Percentiles rank a stretch among this genome's conserved stretches.
Evolutionary conservation across 2,888 invertebrate species (phyloP).

Genomic region (Diplazon laetatorius): DNA sequence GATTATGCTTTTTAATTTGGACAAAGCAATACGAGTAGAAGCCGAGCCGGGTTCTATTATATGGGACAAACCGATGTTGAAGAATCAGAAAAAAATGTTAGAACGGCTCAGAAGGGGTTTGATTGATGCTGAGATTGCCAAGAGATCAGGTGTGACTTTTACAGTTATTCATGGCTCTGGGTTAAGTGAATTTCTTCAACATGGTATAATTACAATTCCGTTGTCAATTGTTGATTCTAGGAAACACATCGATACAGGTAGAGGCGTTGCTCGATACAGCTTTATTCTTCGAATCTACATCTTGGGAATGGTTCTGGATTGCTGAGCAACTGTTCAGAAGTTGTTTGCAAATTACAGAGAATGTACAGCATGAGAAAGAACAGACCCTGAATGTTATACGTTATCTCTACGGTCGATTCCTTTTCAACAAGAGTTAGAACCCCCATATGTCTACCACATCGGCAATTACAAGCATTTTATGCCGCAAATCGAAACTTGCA

Average conservation of each 20-base stretch:
- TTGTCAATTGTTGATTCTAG: constrained; percentile 4
- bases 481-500: too few species aligned
- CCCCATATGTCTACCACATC: background rate
- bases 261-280: constrained; percentile 67
- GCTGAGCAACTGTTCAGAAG: constrained; percentile 71
- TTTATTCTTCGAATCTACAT: constrained; percentile 69
- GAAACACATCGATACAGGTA: constrained; percentile 41
- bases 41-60: constrained; percentile 84
- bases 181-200: background rate
- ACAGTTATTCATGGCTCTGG: background rate
- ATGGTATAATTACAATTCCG: constrained; percentile 28
- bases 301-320: constrained; percentile 76
- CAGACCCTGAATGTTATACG: constrained; percentile 66
- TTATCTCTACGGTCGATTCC: constrained; percentile 75
- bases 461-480: background rate
- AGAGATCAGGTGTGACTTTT: constrained; percentile 79
- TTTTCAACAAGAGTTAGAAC: constrained; percentile 70
- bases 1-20: constrained; percentile 84
- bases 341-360: constrained; percentile 63
- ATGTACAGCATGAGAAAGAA: constrained; percentile 59
- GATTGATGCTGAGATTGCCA: constrained; percentile 81
- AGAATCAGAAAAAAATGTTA: constrained; percentile 72
- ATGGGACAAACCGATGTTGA: constrained; percentile 74
- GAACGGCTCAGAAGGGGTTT: constrained; percentile 72
- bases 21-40: constrained; percentile 83